A percentile compares a stretch with the other conserved stretches of the same genome.
phyloP scores from a whole-genome alignment of 2,113 vertebrate genomes.

The Opisthocomus hoazin region DNA sequence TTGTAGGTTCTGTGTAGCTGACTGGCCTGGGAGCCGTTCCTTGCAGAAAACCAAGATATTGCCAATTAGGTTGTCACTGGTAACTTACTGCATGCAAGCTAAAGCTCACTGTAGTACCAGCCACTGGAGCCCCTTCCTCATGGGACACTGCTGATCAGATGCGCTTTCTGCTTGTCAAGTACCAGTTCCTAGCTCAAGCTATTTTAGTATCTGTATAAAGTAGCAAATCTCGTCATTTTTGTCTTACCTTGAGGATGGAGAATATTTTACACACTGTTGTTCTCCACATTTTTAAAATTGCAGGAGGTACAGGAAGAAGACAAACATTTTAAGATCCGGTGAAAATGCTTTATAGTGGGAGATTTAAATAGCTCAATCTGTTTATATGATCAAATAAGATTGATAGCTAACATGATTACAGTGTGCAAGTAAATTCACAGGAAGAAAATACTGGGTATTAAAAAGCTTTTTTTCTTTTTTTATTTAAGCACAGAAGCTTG shows the following conservation, averaged over 20 bases:
- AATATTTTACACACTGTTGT: not conserved
- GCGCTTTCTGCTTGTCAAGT: not conserved
- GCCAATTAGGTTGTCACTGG: not conserved
- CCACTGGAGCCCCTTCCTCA: not conserved
- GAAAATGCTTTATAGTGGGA: constrained; percentile 11
- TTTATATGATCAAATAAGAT: constrained; percentile 54
- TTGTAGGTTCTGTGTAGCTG: not conserved
- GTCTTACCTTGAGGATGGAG: not conserved
- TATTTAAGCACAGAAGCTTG: not conserved
- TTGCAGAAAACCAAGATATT: not conserved
- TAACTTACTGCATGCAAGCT: not conserved
- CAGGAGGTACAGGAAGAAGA: not conserved
- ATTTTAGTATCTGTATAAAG: not conserved
- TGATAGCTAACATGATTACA: constrained; percentile 54
- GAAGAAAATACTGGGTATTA: constrained; percentile 19
- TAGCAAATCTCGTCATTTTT: not conserved
- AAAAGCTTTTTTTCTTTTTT: not conserved
- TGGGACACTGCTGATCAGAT: not conserved
- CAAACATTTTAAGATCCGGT: not conserved
- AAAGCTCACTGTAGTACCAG: not conserved
- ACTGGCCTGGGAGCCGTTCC: not conserved
- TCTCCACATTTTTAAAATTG: not conserved
- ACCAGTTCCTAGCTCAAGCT: not conserved
- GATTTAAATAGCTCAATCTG: constrained; percentile 55
- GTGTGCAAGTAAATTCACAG: constrained; percentile 29